Conservation (phyloP, 2,888 invertebrate genomes). For the Punctoribates punctum region DNA sequence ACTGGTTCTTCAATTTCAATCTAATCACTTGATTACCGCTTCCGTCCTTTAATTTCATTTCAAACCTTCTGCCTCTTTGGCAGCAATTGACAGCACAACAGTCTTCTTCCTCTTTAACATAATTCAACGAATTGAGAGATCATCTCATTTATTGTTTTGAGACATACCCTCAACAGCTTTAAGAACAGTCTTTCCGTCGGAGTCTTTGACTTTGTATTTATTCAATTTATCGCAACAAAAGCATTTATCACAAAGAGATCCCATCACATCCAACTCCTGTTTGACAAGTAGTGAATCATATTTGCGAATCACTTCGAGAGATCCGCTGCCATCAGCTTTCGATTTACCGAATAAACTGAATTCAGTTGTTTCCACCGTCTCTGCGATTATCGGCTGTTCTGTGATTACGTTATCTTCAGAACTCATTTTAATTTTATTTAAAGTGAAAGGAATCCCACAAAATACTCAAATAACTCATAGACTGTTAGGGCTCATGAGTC, state of each 20-base stretch:
- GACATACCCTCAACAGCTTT: slow-evolving; percentile 8
- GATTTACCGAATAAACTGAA: neutral
- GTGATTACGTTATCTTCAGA: neutral
- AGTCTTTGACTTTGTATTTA: slow-evolving; percentile 11
- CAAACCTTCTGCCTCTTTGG: neutral
- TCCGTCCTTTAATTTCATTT: neutral
- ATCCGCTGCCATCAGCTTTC: neutral
- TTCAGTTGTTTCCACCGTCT: neutral
- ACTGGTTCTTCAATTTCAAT: neutral
- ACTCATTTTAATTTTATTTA: neutral
- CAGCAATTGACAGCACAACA: neutral
- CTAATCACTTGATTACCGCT: too few species aligned
- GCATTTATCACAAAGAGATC: neutral
- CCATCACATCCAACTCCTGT: neutral
- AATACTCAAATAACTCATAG: neutral
- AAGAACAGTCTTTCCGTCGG: neutral
- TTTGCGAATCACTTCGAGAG: neutral
- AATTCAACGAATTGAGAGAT: neutral
- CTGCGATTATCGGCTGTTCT: neutral
- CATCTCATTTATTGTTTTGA: too few species aligned
- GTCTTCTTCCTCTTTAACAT: neutral
- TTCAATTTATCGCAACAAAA: slow-evolving; percentile 5
- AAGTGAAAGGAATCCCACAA: neutral
- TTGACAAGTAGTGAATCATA: neutral
- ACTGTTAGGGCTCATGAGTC: too few species aligned